Conservation (phyloP, 2,888 invertebrate species). For the Deilephila porcellus region DNA sequence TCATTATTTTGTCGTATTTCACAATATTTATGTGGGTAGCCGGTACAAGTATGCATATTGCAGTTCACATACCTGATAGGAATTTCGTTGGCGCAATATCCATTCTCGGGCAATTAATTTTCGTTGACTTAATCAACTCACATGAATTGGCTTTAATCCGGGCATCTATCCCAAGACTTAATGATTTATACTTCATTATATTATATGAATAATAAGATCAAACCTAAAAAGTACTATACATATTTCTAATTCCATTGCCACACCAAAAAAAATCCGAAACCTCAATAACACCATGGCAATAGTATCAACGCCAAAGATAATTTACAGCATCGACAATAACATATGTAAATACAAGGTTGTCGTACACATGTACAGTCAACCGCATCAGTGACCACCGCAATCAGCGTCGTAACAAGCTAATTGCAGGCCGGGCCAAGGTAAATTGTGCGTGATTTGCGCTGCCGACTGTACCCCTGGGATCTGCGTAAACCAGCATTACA, state of each 20-base stretch:
- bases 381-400: conserved; percentile 28
- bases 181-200: no score
- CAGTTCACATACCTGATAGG: no score
- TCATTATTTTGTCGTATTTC: no score
- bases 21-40: no score
- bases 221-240: neutral
- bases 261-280: neutral
- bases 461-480: conserved; percentile 23
- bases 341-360: conserved; percentile 12
- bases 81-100: no score
- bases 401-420: conserved; percentile 30
- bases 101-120: no score
- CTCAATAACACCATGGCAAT: neutral
- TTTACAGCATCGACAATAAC: conserved; percentile 11
- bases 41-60: no score
- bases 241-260: neutral
- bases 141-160: no score
- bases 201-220: no score
- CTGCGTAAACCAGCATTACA: neutral
- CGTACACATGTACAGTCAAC: conserved; percentile 20
- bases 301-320: neutral
- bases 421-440: conserved; percentile 31
- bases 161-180: no score
- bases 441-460: conserved; percentile 31
- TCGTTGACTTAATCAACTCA: no score